phyloP scores from a whole-genome alignment of 2,797 vertebrate genomes.

The Dicrostonyx torquatus region DNA sequence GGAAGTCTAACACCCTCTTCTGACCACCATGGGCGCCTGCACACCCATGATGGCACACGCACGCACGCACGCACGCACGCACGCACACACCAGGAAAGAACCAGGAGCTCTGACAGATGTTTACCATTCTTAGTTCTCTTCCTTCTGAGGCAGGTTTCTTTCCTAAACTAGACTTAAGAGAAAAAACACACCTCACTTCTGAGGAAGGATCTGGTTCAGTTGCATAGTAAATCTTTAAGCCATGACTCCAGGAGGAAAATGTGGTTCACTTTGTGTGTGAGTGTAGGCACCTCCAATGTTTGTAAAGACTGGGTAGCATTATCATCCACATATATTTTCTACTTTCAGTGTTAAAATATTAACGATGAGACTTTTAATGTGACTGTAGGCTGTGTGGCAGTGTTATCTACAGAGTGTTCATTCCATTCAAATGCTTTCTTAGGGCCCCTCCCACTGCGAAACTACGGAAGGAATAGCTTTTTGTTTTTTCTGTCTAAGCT shows the following conservation, averaged over 20 bases:
- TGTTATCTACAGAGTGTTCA: neutral
- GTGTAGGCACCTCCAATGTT: neutral
- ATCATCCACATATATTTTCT: neutral
- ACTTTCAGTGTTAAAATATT: neutral
- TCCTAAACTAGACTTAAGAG: neutral
- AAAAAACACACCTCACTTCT: neutral
- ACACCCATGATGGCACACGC: neutral
- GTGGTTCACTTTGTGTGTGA: neutral
- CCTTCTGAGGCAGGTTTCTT: neutral
- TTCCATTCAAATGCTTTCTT: neutral
- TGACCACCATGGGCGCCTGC: neutral
- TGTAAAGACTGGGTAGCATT: neutral
- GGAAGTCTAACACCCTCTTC: neutral
- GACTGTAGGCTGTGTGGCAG: neutral
- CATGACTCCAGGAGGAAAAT: neutral
- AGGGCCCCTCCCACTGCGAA: neutral
- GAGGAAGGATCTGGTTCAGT: constrained; percentile 6
- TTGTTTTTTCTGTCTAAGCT: neutral
- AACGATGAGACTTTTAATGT: neutral
- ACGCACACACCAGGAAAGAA: neutral
- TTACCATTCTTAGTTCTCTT: neutral
- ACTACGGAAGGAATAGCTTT: neutral
- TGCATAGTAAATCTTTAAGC: constrained; percentile 45
- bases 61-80: no score
- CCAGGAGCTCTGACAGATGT: neutral